These are phyloP conservation scores for Drosophila ananassae DNA, from an alignment of 1,140 invertebrate genomes.

Conservation along the genomic window DNA sequence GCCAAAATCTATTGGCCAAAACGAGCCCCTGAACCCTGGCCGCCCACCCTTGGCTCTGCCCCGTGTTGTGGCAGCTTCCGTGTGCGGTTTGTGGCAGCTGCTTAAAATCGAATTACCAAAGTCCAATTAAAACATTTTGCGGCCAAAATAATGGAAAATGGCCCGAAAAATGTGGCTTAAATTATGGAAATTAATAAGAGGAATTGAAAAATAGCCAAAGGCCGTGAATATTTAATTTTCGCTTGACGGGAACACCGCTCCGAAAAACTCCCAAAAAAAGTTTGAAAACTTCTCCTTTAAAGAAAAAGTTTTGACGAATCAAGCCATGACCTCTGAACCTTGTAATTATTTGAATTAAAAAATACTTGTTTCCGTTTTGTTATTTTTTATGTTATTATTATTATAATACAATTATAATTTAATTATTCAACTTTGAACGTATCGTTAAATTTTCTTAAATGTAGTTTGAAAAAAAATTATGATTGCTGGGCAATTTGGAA, in stretches of 20 bases:
- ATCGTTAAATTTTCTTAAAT: conserved; percentile 1
- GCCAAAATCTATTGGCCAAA: background rate
- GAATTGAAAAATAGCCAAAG: background rate
- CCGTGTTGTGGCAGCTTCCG: background rate
- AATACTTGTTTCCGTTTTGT: background rate
- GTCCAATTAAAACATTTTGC: conserved; percentile 19
- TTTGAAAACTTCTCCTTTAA: background rate
- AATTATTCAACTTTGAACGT: conserved; percentile 24
- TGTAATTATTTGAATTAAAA: conserved; percentile 21
- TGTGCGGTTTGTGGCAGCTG: conserved; percentile 8
- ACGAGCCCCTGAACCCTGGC: background rate
- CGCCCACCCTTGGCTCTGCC: background rate
- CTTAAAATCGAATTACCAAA: conserved; percentile 4
- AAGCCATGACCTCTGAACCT: background rate
- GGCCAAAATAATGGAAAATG: conserved; percentile 4
- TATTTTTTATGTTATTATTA: background rate
- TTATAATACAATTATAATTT: conserved; percentile 29
- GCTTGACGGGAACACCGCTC: background rate
- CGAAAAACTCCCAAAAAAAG: background rate
- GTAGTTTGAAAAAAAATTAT: background rate
- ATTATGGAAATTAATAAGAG: background rate
- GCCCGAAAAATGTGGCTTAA: background rate
- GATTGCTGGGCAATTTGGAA: conserved; percentile 42
- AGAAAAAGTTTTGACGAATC: background rate
- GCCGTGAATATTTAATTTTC: background rate